Percentiles rank a stretch among this genome's conserved stretches.
Conservation (phyloP, 2,888 invertebrate genomes). For the Diplazon laetatorius region DNA sequence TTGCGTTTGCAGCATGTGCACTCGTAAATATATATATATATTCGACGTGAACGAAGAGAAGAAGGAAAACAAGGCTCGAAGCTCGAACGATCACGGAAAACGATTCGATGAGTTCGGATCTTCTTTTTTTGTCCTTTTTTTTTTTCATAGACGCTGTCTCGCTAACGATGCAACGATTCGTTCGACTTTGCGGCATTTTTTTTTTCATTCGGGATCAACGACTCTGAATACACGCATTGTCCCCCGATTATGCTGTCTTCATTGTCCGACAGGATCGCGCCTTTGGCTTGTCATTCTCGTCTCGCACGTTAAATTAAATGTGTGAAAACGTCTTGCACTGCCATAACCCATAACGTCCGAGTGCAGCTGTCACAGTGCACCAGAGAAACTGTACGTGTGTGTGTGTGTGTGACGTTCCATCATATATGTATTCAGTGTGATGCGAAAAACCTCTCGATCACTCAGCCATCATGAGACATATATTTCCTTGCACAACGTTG, state of each 20-base stretch:
- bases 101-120: too few species aligned
- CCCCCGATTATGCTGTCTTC: background rate
- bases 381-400: slow-evolving; percentile 30
- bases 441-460: slow-evolving; percentile 37
- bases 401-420: slow-evolving; percentile 7
- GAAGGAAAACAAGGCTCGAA: too few species aligned
- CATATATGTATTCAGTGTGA: slow-evolving; percentile 33
- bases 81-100: too few species aligned
- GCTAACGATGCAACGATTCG: slow-evolving; percentile 75
- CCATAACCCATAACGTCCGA: slow-evolving; percentile 47
- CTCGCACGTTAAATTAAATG: slow-evolving; percentile 38
- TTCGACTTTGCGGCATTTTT: slow-evolving; percentile 69
- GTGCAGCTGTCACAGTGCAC: slow-evolving; percentile 57
- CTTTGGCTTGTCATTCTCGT: slow-evolving; percentile 11
- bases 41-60: too few species aligned
- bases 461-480: slow-evolving; percentile 40
- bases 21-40: too few species aligned
- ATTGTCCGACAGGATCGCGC: slow-evolving; percentile 7
- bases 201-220: slow-evolving; percentile 45
- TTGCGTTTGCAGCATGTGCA: too few species aligned
- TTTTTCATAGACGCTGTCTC: slow-evolving; percentile 53
- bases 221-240: slow-evolving; percentile 15
- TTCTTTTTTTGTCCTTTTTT: too few species aligned
- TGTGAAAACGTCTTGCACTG: slow-evolving; percentile 45
- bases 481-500: slow-evolving; percentile 22